phyloP scores from a whole-genome alignment of 2,113 vertebrate species.

The Mola mola region DNA sequence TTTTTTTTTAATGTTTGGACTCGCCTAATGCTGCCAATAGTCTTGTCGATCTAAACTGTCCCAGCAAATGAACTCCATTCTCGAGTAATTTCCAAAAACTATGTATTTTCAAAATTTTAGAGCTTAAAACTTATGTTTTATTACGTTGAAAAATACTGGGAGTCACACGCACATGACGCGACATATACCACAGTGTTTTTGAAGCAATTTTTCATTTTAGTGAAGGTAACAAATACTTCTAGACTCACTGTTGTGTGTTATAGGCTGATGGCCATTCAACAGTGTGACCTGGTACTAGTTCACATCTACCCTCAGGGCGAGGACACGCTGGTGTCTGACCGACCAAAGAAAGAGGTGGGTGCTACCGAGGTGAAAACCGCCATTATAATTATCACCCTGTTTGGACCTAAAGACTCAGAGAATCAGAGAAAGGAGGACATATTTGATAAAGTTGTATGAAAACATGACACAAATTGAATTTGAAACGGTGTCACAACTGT shows the following conservation, averaged over 20 bases:
- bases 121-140: no score
- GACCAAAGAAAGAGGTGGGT: slow-evolving; percentile 92
- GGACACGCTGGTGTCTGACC: slow-evolving; percentile 95
- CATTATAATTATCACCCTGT: no score
- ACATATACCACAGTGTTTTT: neutral
- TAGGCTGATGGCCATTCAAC: slow-evolving; percentile 98
- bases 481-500: neutral
- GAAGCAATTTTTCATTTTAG: neutral
- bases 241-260: slow-evolving; percentile 29
- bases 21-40: no score
- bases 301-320: slow-evolving; percentile 96
- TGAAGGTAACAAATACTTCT: neutral
- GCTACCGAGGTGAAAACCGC: neutral
- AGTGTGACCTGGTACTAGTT: slow-evolving; percentile 96
- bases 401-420: no score
- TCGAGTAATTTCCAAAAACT: no score
- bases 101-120: no score
- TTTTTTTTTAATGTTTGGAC: no score
- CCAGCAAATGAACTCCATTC: no score
- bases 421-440: neutral
- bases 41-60: no score
- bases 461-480: no score
- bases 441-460: neutral
- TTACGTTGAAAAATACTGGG: no score
- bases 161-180: no score